phyloP scores from a whole-genome alignment of 1,140 invertebrate species.

The Apis cerana region DNA sequence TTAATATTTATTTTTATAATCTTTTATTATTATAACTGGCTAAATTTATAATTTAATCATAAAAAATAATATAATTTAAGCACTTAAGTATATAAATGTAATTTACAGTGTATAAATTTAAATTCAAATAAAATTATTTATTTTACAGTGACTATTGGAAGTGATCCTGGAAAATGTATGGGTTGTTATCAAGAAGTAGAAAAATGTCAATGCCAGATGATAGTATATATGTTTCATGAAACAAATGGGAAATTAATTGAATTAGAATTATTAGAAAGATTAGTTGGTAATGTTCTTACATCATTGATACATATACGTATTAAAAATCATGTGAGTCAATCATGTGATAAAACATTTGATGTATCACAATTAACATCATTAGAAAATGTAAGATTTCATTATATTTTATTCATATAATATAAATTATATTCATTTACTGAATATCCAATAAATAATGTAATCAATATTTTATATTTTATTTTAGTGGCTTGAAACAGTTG shows the following conservation, averaged over 20 bases:
- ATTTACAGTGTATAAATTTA: no score
- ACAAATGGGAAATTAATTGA: slow-evolving; percentile 88
- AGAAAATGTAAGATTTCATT: slow-evolving; percentile 83
- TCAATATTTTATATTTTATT: slow-evolving; percentile 41
- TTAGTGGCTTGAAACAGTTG: slow-evolving; percentile 90
- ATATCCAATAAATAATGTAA: background rate
- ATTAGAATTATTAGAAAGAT: slow-evolving; percentile 88
- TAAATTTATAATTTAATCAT: background rate
- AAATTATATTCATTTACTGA: background rate
- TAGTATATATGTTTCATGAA: slow-evolving; percentile 89
- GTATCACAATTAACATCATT: slow-evolving; percentile 87
- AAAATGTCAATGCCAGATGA: slow-evolving; percentile 88
- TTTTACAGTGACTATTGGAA: slow-evolving; percentile 78
- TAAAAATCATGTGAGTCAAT: slow-evolving; percentile 88
- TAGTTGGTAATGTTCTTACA: slow-evolving; percentile 91
- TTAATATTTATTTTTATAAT: background rate
- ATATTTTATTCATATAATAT: background rate
- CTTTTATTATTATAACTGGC: background rate
- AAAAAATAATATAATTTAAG: background rate
- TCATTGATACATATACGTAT: slow-evolving; percentile 91
- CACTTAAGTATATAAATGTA: background rate
- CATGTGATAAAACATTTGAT: slow-evolving; percentile 92
- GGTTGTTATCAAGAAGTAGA: slow-evolving; percentile 87
- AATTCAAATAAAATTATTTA: background rate
- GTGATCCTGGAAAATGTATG: slow-evolving; percentile 84